These are phyloP conservation scores for silkworm (Bombyx mori) DNA, from an alignment of 1,140 invertebrate genomes.

Conservation along the genomic window DNA sequence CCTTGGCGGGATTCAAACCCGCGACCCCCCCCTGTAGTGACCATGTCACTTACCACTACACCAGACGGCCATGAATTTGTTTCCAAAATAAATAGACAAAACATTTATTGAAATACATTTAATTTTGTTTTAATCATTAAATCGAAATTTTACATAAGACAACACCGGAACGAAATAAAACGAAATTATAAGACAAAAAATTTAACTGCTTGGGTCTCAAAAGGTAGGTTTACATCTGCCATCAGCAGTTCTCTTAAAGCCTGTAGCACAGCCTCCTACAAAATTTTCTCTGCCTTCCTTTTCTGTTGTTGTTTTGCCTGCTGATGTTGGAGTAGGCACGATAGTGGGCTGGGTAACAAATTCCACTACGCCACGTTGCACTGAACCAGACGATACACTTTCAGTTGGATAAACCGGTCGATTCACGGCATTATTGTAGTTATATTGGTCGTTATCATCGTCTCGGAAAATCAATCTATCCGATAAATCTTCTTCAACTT, in stretches of 20 bases:
- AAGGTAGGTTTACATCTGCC: conserved; percentile 41
- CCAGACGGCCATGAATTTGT: no score
- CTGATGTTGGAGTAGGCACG: conserved; percentile 7
- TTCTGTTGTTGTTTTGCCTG: conserved; percentile 5
- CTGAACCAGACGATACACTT: no score
- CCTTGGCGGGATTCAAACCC: no score
- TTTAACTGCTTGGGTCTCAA: conserved; percentile 5
- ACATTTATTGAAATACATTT: not conserved
- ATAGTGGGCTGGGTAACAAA: not conserved
- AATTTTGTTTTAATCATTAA: conserved; percentile 2
- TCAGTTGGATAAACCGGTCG: no score
- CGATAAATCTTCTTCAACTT: not conserved
- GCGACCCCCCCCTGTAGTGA: no score
- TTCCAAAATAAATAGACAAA: no score
- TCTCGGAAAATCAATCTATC: no score
- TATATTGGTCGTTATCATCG: no score
- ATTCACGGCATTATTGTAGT: no score
- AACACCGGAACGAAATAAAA: conserved; percentile 1
- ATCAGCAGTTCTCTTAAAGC: conserved; percentile 32
- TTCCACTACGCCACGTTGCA: no score
- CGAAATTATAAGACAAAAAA: not conserved
- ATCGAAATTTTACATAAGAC: not conserved
- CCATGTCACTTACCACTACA: no score
- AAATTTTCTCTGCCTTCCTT: conserved; percentile 41
- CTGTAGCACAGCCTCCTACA: conserved; percentile 29